phyloP scores from a whole-genome alignment of 2,888 invertebrate genomes.

The Auanema sp. region DNA sequence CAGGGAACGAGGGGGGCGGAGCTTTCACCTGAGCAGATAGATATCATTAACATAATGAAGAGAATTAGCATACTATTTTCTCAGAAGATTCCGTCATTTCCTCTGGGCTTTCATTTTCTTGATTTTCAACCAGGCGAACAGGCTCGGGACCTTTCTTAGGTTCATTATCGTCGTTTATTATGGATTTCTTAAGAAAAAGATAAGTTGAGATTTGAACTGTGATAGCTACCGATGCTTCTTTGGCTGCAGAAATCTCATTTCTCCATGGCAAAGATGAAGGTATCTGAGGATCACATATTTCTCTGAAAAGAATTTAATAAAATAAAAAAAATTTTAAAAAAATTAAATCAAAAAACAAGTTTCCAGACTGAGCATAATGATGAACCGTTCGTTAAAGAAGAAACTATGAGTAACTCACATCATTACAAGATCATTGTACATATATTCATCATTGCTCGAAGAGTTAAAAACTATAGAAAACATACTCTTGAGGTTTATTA shows the following conservation, averaged over 20 bases:
- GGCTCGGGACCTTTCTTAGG: conserved; percentile 41
- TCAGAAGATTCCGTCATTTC: conserved; percentile 65
- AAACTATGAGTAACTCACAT: no score
- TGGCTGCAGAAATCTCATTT: neutral
- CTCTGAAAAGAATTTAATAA: no score
- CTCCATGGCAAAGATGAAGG: conserved; percentile 11
- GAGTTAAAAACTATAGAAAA: no score
- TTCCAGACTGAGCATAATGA: no score
- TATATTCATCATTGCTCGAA: no score
- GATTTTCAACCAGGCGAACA: conserved; percentile 40
- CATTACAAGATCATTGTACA: no score
- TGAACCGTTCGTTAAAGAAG: no score
- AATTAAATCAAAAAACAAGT: no score
- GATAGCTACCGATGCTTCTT: conserved; percentile 10
- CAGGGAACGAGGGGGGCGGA: conserved; percentile 58
- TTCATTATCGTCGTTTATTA: neutral
- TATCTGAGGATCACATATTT: no score
- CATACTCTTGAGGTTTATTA: conserved; percentile 24
- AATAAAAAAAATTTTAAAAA: no score
- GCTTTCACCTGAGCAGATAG: conserved; percentile 45
- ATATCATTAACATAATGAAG: neutral
- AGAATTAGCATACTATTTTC: neutral
- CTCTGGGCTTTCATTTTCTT: conserved; percentile 33
- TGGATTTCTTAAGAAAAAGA: neutral
- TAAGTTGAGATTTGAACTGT: no score